These are phyloP conservation scores for Jacana jacana DNA, from an alignment of 2,113 vertebrate genomes.

Conservation along the genomic window DNA sequence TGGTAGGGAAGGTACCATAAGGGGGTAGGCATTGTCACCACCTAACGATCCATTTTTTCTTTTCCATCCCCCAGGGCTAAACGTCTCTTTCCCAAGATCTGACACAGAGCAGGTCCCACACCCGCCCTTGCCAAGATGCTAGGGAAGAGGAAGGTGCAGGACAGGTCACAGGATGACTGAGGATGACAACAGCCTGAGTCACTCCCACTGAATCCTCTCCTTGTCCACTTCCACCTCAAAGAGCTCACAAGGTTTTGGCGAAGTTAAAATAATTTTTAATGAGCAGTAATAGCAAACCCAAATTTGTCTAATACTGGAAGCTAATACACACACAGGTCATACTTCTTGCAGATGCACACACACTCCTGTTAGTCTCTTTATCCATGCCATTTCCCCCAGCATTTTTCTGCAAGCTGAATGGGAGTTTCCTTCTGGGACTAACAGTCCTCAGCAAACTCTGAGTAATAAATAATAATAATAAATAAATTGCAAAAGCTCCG, in stretches of 20 bases:
- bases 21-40: background rate
- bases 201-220: background rate
- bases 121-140: background rate
- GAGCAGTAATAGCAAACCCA: background rate
- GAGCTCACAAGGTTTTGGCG: background rate
- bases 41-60: background rate
- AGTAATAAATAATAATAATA: constrained; percentile 59
- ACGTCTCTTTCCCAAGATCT: background rate
- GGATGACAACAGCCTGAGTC: background rate
- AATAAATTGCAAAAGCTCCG: constrained; percentile 10
- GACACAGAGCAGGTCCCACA: background rate
- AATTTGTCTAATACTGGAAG: background rate
- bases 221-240: background rate
- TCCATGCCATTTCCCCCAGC: background rate
- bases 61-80: background rate
- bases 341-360: background rate
- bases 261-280: background rate
- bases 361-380: background rate
- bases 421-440: constrained; percentile 11
- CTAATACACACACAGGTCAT: background rate
- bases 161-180: background rate
- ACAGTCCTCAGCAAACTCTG: constrained; percentile 14
- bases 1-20: background rate
- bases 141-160: background rate
- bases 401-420: background rate